Base-by-base conservation (phyloP, 2,888 invertebrate species). In the Mellilla xanthometata region DNA sequence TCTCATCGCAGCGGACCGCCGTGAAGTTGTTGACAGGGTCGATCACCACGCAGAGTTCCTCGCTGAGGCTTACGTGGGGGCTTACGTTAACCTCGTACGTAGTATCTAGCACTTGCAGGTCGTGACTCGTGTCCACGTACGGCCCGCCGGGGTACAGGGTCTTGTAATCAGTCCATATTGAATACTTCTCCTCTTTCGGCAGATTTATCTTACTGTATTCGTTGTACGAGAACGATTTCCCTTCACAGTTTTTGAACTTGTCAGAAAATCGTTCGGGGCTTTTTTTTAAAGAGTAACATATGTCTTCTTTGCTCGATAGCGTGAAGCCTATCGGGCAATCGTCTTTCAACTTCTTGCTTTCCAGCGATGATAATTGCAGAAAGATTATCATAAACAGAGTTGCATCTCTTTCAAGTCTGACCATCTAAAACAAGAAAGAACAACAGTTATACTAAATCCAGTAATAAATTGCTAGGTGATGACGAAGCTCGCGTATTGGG, bases 141-240 rank as follows among this genome's bases (percentile, higher is more conserved):
- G 82, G 80, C 1, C 90, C 90, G 2, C 87, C 85, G 3, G 80
- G 74, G 48, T 90, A 88, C 11, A 76, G 39, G 1, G 81, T 70
- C 48, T 72, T 84, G 56, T 81, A 89, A 39, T 90, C 88, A 0
- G 83, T 77, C 90, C 90, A 90, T 56, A 89, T 53, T n/a, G 61
- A 57, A 12, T 68, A 31, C 2, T 10, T 46, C 29, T 74, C 67
- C 7, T 69, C 49, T 46, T 68, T 70, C 0, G 67, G 62, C 10
- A 83, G 57, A 40, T 74, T 69, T n/a, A 82, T 58, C 28, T 60
- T 75, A 26, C 65, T 53, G 30, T 76, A 80, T 26, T 82, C 48
- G 50, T 73, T 65, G 0, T 72, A 57, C 0, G 77, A 76, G 50
- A 77, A 88, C 9, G 75, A 56, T 46, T 90, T 90, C 1, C 84